Base-by-base conservation (phyloP, 1,140 invertebrate genomes). In the Microvelia longipes region DNA sequence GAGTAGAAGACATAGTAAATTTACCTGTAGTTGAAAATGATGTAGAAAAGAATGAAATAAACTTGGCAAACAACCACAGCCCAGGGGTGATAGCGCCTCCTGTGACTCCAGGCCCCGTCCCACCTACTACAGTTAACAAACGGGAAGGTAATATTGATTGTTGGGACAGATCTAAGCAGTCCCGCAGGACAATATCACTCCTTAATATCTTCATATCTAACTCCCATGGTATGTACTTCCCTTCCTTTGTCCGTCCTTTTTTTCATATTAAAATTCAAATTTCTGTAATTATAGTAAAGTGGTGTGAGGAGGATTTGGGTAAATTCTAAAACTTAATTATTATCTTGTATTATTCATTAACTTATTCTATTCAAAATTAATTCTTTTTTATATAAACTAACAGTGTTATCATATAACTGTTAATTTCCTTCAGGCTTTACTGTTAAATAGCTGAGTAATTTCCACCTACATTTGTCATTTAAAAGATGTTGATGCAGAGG, bases 161-260 rank as follows among this genome's bases (percentile, higher is more conserved):
- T 74, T 75, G 74, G 29, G 70, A 71, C 70, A 75, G 68, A 61
- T 71, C 82, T 82, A 91, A 91, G 86, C 85, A 89, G 81, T 92
- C 90, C 80, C 88, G 91, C 81, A 89, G 92, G 84, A 92, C 92
- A 82, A 93, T 91, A 80, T 94, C 92, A 81, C 87, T 94, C 79
- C 86, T 94, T 81, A 94, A 94, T 87, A 86, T 94, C 82, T 94
- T 94, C 85, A 92, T 92, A 84, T 91, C 91, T 84, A 92, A 92
- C 83, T 92, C 91, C 83, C 90, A 92, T 87, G 91, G 90, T 88
- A 93, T 79, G 83, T 84, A 75, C 79, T 79, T 65, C 67, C 62
- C 70, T 70, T 67, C 66, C 62, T 68, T 68, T 70, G 29, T 30
- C 70, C 72, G 35, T 62, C 64, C 69, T 70, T 67, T 26, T 66